Conservation (phyloP, 2,888 invertebrate species). For the Ethmia dodecea region DNA sequence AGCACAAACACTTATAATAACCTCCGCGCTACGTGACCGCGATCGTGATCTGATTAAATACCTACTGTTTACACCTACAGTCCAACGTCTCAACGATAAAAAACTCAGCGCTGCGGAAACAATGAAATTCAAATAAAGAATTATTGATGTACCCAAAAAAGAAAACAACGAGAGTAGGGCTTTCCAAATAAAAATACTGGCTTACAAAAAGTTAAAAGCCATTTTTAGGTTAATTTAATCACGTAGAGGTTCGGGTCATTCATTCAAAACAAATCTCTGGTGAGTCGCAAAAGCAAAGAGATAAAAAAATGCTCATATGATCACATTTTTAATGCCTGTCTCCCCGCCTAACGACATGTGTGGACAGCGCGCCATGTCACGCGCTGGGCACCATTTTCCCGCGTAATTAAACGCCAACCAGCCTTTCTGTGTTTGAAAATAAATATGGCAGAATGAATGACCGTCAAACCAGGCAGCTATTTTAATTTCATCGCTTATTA, state of each 20-base stretch:
- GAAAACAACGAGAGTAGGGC: too few species aligned
- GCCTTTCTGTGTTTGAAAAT: slow-evolving; percentile 43
- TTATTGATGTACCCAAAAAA: too few species aligned
- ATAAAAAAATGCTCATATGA: slow-evolving; percentile 1
- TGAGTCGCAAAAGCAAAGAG: background rate
- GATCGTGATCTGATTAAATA: background rate
- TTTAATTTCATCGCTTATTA: too few species aligned
- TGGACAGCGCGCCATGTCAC: slow-evolving; percentile 1
- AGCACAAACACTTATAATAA: slow-evolving; percentile 3
- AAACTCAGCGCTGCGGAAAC: too few species aligned
- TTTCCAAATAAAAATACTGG: too few species aligned
- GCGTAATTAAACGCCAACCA: slow-evolving; percentile 62
- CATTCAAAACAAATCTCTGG: slow-evolving; percentile 9
- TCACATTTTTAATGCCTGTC: slow-evolving; percentile 5
- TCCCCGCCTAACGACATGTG: slow-evolving; percentile 2
- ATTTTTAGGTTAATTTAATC: too few species aligned
- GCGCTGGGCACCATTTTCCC: slow-evolving; percentile 29
- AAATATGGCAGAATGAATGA: slow-evolving; percentile 27
- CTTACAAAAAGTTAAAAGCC: too few species aligned
- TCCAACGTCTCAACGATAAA: too few species aligned
- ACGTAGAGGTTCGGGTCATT: slow-evolving; percentile 2
- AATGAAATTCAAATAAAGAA: too few species aligned
- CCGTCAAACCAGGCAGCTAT: too few species aligned
- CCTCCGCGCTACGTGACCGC: slow-evolving; percentile 1
- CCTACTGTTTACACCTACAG: too few species aligned